phyloP scores from a whole-genome alignment of 2,888 invertebrate genomes.

The Eupithecia vulgata region DNA sequence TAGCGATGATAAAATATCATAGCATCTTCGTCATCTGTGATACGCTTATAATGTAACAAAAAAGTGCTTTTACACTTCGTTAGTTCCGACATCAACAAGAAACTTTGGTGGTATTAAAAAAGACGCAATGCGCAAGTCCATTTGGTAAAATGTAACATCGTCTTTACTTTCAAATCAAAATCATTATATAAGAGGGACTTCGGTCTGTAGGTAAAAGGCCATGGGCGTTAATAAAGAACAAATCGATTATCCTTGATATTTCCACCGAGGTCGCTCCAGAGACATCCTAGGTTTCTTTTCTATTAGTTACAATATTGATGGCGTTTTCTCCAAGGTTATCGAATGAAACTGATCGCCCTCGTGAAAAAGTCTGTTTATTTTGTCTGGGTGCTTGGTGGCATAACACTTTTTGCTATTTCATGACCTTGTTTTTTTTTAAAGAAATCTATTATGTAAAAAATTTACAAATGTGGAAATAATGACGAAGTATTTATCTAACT shows the following conservation, averaged over 20 bases:
- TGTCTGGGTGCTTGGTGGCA: background rate
- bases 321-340: constrained; percentile 3
- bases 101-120: background rate
- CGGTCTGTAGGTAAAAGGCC: background rate
- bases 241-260: constrained; percentile 16
- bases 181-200: background rate
- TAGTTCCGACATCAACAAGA: too few species aligned
- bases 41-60: background rate
- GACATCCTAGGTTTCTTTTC: constrained; percentile 9
- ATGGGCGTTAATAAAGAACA: background rate
- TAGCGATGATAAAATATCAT: too few species aligned
- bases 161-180: background rate
- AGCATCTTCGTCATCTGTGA: too few species aligned
- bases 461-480: background rate
- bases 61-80: too few species aligned
- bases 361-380: background rate
- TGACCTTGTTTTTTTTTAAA: background rate
- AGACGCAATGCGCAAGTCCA: background rate
- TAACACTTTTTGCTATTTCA: background rate
- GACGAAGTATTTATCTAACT: background rate
- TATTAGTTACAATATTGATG: constrained; percentile 4
- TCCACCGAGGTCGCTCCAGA: constrained; percentile 7
- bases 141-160: background rate
- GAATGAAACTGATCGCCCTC: background rate
- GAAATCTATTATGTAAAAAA: background rate